Evolutionary conservation across 2,888 invertebrate genomes (phyloP).

Genomic region (Cantharis flavilabris): DNA sequence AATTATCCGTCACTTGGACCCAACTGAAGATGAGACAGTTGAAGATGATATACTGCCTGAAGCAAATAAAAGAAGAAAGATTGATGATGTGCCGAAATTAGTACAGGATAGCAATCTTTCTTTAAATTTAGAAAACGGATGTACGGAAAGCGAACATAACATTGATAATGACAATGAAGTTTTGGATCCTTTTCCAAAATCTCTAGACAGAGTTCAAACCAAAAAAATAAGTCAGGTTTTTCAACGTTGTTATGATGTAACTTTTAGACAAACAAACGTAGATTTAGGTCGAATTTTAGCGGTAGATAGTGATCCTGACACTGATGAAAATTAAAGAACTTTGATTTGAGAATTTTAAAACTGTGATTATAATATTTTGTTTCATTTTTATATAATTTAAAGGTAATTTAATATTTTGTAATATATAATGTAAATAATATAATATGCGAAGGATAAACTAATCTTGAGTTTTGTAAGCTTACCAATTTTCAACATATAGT

Average conservation of each 20-base stretch:
- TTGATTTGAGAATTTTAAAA: background rate
- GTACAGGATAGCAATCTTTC: background rate
- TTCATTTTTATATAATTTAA: background rate
- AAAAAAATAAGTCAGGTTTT: slow-evolving; percentile 61
- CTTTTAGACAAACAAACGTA: slow-evolving; percentile 64
- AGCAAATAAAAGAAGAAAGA: background rate
- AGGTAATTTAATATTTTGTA: background rate
- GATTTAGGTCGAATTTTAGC: slow-evolving; percentile 66
- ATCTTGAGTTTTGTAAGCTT: background rate
- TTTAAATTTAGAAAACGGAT: background rate
- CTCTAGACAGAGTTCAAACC: slow-evolving; percentile 56
- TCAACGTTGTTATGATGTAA: slow-evolving; percentile 73
- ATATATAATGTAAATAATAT: background rate
- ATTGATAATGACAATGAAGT: slow-evolving; percentile 43
- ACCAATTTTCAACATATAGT: too few relatives aligned
- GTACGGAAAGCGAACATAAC: background rate
- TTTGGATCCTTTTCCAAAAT: slow-evolving; percentile 64
- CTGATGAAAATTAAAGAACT: slow-evolving; percentile 13
- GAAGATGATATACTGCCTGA: slow-evolving; percentile 42
- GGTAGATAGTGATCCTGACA: slow-evolving; percentile 68
- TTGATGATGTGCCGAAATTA: background rate
- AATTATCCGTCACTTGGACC: slow-evolving; percentile 22
- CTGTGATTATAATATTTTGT: background rate
- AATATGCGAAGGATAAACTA: background rate
- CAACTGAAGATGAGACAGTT: slow-evolving; percentile 37